Base-by-base conservation (phyloP, 1,140 invertebrate species). In the Hylyphantes graminicola region DNA sequence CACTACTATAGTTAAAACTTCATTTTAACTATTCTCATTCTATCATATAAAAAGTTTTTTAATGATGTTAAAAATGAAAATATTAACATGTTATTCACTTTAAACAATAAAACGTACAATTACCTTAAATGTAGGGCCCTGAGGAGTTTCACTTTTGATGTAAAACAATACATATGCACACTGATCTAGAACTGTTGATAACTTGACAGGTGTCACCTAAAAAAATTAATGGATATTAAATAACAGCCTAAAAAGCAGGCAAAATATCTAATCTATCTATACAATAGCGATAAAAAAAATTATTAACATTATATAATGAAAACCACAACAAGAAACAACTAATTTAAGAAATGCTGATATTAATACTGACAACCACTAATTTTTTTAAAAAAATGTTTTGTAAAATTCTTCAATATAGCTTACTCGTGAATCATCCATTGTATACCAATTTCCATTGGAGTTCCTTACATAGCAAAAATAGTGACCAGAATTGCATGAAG, bases 401-500 rank as follows among this genome's bases (percentile, higher is more conserved):
- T 2, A 35, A 13, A 79, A 59, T 51, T 35, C 35, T 35, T 5
- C 35, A 15, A 68, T 53, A 13, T 53, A 17, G 87, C 88, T 88
- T 88, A 91, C 90, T 80, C 87, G 86, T 72, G 88, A 87, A 86
- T 91, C 91, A 88, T 91, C 91, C 90, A 91, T 91, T 77, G 89
- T 87, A 87, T 90, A 90, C 91, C 91, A 91, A 13, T 86, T 84
- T 35, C 88, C 87, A 87, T 88, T 89, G 8, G 90, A 88, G 74
- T 89, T 88, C 64, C 89, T 88, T 13, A 91, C 88, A 87, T 89
- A 91, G 85, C 90, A 90, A 86, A 88, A 91, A 86, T 91, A 99
- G 91, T 99, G 98, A 0, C 98, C 98, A 90, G 96, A 97, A 89
- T 97, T 95, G 87, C 96, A 96, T 6, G 96, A 96, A 50, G 95